Base-by-base conservation (phyloP, 1,140 invertebrate genomes). In the Drosophila sturtevanti region DNA sequence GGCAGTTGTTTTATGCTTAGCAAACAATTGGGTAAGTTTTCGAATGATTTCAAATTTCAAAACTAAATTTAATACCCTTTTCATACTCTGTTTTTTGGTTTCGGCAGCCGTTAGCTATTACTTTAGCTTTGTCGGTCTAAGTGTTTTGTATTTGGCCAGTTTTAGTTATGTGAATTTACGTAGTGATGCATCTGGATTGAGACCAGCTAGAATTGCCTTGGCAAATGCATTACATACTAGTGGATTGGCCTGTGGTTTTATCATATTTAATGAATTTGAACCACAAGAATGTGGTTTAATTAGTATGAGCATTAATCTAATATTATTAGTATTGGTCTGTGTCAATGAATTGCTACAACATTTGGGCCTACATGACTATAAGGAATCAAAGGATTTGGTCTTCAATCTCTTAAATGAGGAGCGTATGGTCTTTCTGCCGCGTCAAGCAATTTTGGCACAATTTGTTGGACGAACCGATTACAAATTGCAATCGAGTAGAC, bases 321-420 rank as follows among this genome's bases (percentile, higher is more conserved):
- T 72, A 3, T 41, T 89, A 18, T 37, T 91, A 1, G 34, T 77
- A 4, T 21, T 72, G 14, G 72, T 90, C 4, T 77, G 84, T 22
- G 10, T 89, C n/a, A 91, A 90, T 12, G 90, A 91, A 24, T 21
- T 91, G 52, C 70, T 91, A 18, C 90, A 91, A 16, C 80, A 91
- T 52, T 54, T 74, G 41, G 71, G 71, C n/a, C 44, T 65, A 5
- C 62, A 90, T 21, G 72, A 89, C 69, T 91, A 91, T 61, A 91
- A 91, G 65, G 44, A 81, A 38, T 90, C 86, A 0, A 60, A 62
- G 10, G 90, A 91, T 69, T 21, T 91, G 55, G 90, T 89, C 5
- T 91, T 91, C 16, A 81, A 91, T 67, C 72, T 91, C 6, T 38
- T 91, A 1, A 91, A 91, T 55, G 90, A 91, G 14, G 90, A 91